These are phyloP conservation scores for Drosophila kuntzei DNA, from an alignment of 2,888 invertebrate species.

Conservation along the genomic window DNA sequence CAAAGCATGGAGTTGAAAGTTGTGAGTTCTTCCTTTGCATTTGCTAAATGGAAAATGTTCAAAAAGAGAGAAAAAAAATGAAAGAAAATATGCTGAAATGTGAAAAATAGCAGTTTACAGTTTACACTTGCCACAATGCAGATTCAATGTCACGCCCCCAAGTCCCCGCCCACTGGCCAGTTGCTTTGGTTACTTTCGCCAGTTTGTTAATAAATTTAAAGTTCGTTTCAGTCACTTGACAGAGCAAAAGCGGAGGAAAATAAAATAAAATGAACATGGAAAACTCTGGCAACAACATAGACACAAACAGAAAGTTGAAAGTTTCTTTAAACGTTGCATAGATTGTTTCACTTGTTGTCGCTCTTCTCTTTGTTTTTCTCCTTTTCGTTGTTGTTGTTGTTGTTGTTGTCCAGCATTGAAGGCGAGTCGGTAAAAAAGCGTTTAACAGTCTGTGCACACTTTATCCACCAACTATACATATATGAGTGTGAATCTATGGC, in stretches of 20 bases:
- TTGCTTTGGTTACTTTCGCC: constrained; percentile 50
- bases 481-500: constrained; percentile 13
- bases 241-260: constrained; percentile 20
- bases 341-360: constrained; percentile 62
- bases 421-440: constrained; percentile 60
- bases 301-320: constrained; percentile 69
- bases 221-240: constrained; percentile 64
- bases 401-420: constrained; percentile 40
- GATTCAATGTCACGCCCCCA: constrained; percentile 40
- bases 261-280: constrained; percentile 6
- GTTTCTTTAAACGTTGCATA: constrained; percentile 75
- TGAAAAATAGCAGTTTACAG: constrained; percentile 54
- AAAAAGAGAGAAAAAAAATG: constrained; percentile 4
- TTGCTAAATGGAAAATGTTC: constrained; percentile 42
- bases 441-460: constrained; percentile 66
- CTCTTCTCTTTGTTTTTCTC: constrained; percentile 9
- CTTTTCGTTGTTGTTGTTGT: constrained; percentile 1
- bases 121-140: constrained; percentile 59
- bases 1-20: constrained; percentile 2
- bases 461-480: constrained; percentile 15
- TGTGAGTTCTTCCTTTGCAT: constrained; percentile 25
- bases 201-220: constrained; percentile 78
- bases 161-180: constrained; percentile 40
- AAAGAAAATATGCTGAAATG: constrained; percentile 60
- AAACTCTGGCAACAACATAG: constrained; percentile 32